Evolutionary conservation across 1,140 invertebrate genomes (phyloP), one percentile per base, ranked within the genome.

Genomic region (Sitobion miscanthi): DNA sequence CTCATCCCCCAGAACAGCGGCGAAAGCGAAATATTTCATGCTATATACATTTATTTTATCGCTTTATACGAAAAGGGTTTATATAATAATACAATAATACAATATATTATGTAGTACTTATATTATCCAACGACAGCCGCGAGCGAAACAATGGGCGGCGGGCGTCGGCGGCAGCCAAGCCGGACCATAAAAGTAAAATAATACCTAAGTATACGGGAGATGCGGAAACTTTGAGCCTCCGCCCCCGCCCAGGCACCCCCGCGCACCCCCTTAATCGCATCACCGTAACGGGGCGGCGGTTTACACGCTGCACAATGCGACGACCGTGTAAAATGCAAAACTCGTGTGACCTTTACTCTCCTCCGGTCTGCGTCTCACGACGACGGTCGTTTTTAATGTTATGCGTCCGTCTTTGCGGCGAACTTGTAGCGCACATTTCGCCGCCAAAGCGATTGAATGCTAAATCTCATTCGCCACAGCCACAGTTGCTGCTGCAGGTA

Each of bases 361-460:
- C 42, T 45, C 45, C 52, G 85, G 42, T 42, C 4, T 45, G 38
- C 8, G 38, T 85, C 30, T 9, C 62, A 77, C 87, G 49, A 62
- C 86, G 49, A 54, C 30, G 30, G 25, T 38, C 89, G 47, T 88
- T 88, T 42, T 52, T 88, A 88, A 52, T 88, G 17, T 49, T 49
- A 87, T 88, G 30, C 87, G 85, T 86, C 42, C 42, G 85, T 69
- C 38, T 69, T 47, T 23, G 54, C 30, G 52, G 54, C 38, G 87
- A n/a, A 47, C 30, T 89, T 42, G 23, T 77, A 30, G 35, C 83
- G 83, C 83, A 35, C 20, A 88, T 20, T 88, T 88, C 21, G 9
- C 87, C 87, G 87, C 49, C 87, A 88, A 88, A 88, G 87, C 87
- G 87, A 88, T 88, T 88, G 47, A 52, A 88, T 88, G 87, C 87